A percentile compares a stretch with the other conserved stretches of the same genome.
These are phyloP conservation scores for Sinocyclocheilus maitianheensis DNA, from an alignment of 2,113 vertebrate genomes.

Conservation along the genomic window DNA sequence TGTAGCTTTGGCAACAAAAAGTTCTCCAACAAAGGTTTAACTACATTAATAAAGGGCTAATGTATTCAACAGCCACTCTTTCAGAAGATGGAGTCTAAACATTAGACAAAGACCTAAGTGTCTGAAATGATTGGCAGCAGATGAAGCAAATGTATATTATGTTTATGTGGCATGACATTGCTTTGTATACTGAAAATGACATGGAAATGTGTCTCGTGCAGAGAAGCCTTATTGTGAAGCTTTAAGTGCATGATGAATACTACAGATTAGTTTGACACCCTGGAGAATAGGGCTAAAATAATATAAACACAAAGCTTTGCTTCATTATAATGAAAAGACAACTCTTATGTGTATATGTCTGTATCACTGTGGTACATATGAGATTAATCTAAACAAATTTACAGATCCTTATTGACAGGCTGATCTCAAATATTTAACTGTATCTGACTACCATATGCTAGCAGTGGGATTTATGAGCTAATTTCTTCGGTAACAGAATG, in stretches of 20 bases:
- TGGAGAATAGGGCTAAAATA: slow-evolving; percentile 22
- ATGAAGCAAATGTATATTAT: slow-evolving; percentile 65
- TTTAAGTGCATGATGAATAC: slow-evolving; percentile 54
- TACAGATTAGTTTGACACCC: slow-evolving; percentile 58
- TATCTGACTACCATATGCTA: slow-evolving; percentile 47
- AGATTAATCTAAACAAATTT: not conserved
- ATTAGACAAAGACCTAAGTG: not conserved
- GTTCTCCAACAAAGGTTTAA: not conserved
- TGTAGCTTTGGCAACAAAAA: not conserved
- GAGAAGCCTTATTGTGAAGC: slow-evolving; percentile 58
- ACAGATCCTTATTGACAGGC: slow-evolving; percentile 34
- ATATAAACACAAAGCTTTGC: not conserved
- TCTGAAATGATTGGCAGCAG: slow-evolving; percentile 57
- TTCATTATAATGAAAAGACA: slow-evolving; percentile 5
- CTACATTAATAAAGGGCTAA: not conserved
- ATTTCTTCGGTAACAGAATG: slow-evolving; percentile 47
- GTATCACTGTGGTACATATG: not conserved
- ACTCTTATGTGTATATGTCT: not conserved
- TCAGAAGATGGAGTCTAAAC: not conserved
- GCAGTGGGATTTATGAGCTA: slow-evolving; percentile 39
- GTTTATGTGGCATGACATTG: slow-evolving; percentile 68
- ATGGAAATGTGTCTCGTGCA: slow-evolving; percentile 56
- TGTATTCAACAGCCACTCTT: not conserved
- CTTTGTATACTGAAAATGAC: slow-evolving; percentile 68
- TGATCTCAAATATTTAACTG: slow-evolving; percentile 37